These are phyloP conservation scores for Heterotis niloticus DNA, from an alignment of 2,113 vertebrate species.

Conservation along the genomic window DNA sequence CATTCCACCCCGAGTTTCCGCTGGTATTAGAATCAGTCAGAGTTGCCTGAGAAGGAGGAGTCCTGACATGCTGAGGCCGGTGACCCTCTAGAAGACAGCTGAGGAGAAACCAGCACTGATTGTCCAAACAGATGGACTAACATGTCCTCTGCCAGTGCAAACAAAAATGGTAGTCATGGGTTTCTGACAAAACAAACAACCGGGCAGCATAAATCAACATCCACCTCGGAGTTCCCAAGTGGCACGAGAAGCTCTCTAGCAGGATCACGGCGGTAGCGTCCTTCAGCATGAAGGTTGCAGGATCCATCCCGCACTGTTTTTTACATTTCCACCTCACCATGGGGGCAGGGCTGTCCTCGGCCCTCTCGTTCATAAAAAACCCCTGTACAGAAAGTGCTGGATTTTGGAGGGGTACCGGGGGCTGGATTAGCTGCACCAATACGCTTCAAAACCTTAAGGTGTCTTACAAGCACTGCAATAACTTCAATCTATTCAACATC, in stretches of 20 bases:
- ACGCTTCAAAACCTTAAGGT: not conserved
- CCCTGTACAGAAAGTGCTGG: conserved; percentile 3
- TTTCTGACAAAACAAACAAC: conserved; percentile 56
- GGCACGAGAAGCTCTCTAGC: conserved; percentile 17
- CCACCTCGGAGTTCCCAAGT: conserved; percentile 28
- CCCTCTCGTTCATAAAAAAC: not conserved
- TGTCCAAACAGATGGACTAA: conserved; percentile 58
- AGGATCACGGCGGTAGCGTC: conserved; percentile 26
- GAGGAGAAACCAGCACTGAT: conserved; percentile 51
- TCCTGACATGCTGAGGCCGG: conserved; percentile 31
- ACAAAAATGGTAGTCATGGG: conserved; percentile 56
- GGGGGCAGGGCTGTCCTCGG: not conserved
- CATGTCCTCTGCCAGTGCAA: conserved; percentile 53
- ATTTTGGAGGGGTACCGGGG: not conserved
- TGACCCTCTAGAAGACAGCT: conserved; percentile 36
- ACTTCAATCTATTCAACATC: not conserved
- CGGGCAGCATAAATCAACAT: conserved; percentile 31
- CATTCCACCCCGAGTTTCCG: not conserved
- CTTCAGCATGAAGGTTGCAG: not conserved
- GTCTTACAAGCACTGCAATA: not conserved
- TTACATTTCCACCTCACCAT: conserved; percentile 9
- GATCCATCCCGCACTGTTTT: conserved; percentile 27
- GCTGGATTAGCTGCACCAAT: not conserved
- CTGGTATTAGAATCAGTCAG: not conserved
- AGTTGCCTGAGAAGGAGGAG: conserved; percentile 10